These are phyloP conservation scores for Clavelina lepadiformis DNA, from an alignment of 23 tunicate genomes.

Conservation along the genomic window DNA sequence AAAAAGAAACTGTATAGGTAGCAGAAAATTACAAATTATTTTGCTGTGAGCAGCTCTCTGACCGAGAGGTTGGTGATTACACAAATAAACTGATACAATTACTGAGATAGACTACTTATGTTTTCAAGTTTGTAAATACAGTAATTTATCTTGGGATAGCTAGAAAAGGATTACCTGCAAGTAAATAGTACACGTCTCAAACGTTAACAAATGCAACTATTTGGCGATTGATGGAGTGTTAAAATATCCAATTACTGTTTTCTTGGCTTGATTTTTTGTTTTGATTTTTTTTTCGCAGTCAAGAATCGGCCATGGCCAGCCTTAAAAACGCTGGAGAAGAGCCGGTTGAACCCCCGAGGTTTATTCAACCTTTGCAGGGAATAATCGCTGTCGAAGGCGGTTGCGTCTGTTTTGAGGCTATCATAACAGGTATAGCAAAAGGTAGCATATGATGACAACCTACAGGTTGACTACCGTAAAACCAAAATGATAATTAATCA, in stretches of 20 bases:
- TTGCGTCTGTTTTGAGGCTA: slow-evolving; percentile 56
- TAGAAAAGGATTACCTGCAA: too few relatives aligned
- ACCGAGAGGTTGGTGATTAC: too few relatives aligned
- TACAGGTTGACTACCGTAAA: too few relatives aligned
- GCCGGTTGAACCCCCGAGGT: slow-evolving; percentile 48
- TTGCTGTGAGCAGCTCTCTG: too few relatives aligned
- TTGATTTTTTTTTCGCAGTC: neutral
- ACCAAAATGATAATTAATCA: too few relatives aligned
- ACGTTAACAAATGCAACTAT: neutral
- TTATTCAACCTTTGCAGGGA: slow-evolving; percentile 68
- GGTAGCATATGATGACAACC: too few relatives aligned
- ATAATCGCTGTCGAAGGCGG: slow-evolving; percentile 65
- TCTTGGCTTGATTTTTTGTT: neutral
- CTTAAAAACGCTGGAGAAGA: slow-evolving; percentile 4
- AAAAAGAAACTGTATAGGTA: too few relatives aligned
- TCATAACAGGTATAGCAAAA: slow-evolving; percentile 83
- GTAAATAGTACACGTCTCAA: neutral
- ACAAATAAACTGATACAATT: too few relatives aligned
- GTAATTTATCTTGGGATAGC: too few relatives aligned
- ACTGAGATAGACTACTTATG: too few relatives aligned
- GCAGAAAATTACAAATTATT: too few relatives aligned
- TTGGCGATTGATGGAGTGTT: neutral
- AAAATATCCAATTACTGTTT: neutral
- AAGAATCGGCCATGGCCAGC: neutral
- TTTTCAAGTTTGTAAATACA: too few relatives aligned